Conservation (phyloP, 2,888 invertebrate genomes). For the Invenusta paracnida region DNA sequence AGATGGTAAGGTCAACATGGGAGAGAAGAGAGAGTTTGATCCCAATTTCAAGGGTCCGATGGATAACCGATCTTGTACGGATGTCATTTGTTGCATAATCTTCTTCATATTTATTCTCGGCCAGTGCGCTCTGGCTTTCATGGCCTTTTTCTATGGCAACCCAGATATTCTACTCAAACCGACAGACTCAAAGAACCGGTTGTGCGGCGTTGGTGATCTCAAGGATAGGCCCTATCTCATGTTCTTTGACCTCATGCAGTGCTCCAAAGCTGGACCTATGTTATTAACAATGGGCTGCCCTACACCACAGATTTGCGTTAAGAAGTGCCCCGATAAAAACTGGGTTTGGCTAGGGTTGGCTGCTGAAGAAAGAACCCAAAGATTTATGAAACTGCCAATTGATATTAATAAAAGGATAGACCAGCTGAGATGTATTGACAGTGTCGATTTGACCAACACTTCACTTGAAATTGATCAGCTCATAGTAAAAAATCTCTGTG, state of each 20-base stretch:
- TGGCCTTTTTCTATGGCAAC: conserved; percentile 41
- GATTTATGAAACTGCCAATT: no score
- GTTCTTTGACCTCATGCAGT: conserved; percentile 76
- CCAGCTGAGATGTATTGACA: conserved; percentile 34
- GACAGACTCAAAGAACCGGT: conserved; percentile 40
- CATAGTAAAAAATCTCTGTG: conserved; percentile 31
- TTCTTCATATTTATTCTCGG: conserved; percentile 41
- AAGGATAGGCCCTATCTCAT: conserved; percentile 55
- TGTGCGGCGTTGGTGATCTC: conserved; percentile 43
- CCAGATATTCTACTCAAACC: conserved; percentile 39
- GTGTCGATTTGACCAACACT: conserved; percentile 10
- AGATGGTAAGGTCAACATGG: neutral
- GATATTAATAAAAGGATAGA: neutral
- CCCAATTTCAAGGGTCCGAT: conserved; percentile 40
- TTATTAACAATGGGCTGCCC: conserved; percentile 73
- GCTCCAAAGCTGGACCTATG: conserved; percentile 66
- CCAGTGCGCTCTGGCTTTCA: conserved; percentile 30
- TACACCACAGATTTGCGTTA: conserved; percentile 64
- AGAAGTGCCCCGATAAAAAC: conserved; percentile 46
- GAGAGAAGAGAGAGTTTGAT: conserved; percentile 33
- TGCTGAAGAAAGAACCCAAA: neutral
- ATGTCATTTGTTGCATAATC: conserved; percentile 38
- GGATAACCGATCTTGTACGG: conserved; percentile 41
- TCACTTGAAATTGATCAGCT: conserved; percentile 7
- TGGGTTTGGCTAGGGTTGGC: conserved; percentile 42